These are phyloP conservation scores for Pollenia angustigena DNA, from an alignment of 2,888 invertebrate genomes.

Conservation along the genomic window DNA sequence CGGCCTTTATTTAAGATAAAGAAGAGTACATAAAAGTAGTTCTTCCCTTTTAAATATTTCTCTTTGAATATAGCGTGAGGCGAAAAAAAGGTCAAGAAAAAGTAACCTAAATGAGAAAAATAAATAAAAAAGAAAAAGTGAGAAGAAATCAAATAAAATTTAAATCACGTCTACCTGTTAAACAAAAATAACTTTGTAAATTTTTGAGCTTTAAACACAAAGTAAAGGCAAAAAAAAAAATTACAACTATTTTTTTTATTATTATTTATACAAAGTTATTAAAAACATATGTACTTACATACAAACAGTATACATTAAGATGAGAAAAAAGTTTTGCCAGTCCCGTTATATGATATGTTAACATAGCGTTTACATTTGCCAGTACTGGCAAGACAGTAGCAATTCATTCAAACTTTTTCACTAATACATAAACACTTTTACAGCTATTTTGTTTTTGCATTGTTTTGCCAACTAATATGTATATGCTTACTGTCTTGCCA, in stretches of 20 bases:
- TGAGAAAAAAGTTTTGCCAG: too few species aligned
- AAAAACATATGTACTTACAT: background rate
- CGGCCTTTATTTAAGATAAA: constrained; percentile 26
- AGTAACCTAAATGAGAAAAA: constrained; percentile 36
- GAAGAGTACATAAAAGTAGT: constrained; percentile 27
- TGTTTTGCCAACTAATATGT: too few species aligned
- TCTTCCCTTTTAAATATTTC: background rate
- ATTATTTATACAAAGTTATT: constrained; percentile 14
- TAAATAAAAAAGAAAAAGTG: constrained; percentile 9
- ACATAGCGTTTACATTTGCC: too few species aligned
- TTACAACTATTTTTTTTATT: constrained; percentile 1
- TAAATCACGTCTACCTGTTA: constrained; percentile 68
- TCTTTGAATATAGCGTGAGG: background rate
- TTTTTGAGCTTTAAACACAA: constrained; percentile 47
- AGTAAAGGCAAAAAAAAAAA: background rate
- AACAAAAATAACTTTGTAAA: constrained; percentile 62
- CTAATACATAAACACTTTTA: too few species aligned
- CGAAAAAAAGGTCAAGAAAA: constrained; percentile 36
- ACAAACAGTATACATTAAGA: background rate
- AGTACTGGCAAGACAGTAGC: too few species aligned
- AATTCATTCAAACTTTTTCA: too few species aligned
- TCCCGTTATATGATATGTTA: too few species aligned
- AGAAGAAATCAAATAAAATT: constrained; percentile 44
- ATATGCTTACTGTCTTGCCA: too few species aligned
- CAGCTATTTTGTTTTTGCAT: too few species aligned